Percentiles rank a stretch among this genome's conserved stretches.
These are phyloP conservation scores for Perca flavescens DNA, from an alignment of 2,113 vertebrate genomes.

Conservation along the genomic window DNA sequence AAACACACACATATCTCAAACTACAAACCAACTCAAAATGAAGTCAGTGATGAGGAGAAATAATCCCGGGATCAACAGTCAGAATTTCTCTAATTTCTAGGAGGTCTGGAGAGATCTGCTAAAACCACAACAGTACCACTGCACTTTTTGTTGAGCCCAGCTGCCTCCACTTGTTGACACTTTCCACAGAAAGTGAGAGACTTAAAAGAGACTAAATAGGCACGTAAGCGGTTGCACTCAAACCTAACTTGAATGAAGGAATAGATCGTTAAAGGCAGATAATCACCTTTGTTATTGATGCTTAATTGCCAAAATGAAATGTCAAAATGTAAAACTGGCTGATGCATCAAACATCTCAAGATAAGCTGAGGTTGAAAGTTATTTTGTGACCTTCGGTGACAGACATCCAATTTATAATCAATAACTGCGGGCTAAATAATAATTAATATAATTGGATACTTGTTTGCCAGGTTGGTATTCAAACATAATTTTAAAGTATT, in stretches of 20 bases:
- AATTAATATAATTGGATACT: background rate
- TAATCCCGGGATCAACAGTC: fast-evolving
- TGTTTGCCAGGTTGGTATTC: background rate
- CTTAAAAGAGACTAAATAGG: background rate
- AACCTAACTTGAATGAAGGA: background rate
- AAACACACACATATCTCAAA: background rate
- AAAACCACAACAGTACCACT: background rate
- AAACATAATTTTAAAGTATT: background rate
- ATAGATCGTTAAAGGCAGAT: background rate
- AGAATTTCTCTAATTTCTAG: background rate
- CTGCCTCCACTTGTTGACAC: background rate
- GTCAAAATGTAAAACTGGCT: background rate
- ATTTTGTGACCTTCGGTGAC: background rate
- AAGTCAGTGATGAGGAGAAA: constrained; percentile 1
- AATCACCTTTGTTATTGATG: background rate
- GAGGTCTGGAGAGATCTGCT: background rate
- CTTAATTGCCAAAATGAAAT: background rate
- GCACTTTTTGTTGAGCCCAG: background rate
- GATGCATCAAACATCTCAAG: background rate
- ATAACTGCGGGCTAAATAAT: background rate
- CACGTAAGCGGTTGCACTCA: background rate
- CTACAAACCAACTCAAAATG: background rate
- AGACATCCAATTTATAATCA: background rate
- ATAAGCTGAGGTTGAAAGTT: background rate
- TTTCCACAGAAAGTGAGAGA: background rate